Percentiles rank a stretch among this genome's conserved stretches.
These are phyloP conservation scores for Melanophora roralis DNA, from an alignment of 2,888 invertebrate genomes.

Conservation along the genomic window DNA sequence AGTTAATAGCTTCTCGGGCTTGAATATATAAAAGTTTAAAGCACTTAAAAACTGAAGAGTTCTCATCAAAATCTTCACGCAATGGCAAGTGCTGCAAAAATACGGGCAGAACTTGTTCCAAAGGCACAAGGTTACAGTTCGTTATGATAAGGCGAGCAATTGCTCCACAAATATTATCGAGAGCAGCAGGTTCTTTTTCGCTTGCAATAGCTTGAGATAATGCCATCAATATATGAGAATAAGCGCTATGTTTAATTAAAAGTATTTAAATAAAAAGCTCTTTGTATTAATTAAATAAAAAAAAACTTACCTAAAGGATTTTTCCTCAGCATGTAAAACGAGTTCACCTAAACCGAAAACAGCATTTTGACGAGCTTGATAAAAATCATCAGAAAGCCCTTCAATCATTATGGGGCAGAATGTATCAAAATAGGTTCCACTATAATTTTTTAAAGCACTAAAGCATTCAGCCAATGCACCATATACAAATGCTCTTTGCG, in stretches of 20 bases:
- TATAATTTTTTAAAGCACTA: conserved; percentile 79
- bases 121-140: conserved; percentile 81
- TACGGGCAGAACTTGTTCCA: conserved; percentile 86
- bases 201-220: conserved; percentile 82
- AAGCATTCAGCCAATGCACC: conserved; percentile 87
- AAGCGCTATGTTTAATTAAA: conserved; percentile 78
- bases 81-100: conserved; percentile 84
- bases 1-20: conserved; percentile 79
- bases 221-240: conserved; percentile 81
- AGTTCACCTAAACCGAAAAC: conserved; percentile 87
- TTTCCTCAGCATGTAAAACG: conserved; percentile 82
- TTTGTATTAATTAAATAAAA: no score
- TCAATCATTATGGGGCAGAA: conserved; percentile 82
- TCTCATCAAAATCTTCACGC: conserved; percentile 86
- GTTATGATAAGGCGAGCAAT: conserved; percentile 84
- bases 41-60: conserved; percentile 83
- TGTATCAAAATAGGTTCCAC: conserved; percentile 80
- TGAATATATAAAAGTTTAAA: conserved; percentile 81
- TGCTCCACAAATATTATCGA: conserved; percentile 88
- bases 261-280: conserved; percentile 8
- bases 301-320: conserved; percentile 79
- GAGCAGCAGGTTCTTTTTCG: conserved; percentile 82
- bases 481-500: conserved; percentile 84
- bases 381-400: conserved; percentile 81
- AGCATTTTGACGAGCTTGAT: conserved; percentile 87